Evolutionary conservation across 2,888 invertebrate species (phyloP).

Genomic region (Nemotelus pantherinus): DNA sequence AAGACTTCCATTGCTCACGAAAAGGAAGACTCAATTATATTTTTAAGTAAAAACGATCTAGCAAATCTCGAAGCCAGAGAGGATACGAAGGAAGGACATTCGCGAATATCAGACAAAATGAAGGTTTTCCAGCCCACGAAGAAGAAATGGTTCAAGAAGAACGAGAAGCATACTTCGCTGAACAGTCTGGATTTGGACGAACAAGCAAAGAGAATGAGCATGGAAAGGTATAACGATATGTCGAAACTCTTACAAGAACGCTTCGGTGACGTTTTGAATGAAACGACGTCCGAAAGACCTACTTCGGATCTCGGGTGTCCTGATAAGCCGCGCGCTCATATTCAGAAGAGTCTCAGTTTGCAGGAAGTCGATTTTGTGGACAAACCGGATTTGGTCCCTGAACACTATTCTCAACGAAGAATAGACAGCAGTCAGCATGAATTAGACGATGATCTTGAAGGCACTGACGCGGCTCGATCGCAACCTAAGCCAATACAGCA

Average conservation of each 20-base stretch:
- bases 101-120: conserved; percentile 61
- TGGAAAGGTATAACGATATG: conserved; percentile 78
- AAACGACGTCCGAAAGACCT: conserved; percentile 33
- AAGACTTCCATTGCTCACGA: conserved; percentile 66
- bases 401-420: conserved; percentile 34
- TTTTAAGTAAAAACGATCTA: conserved; percentile 73
- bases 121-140: conserved; percentile 67
- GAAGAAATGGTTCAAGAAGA: conserved; percentile 73
- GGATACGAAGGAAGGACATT: conserved; percentile 37
- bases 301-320: conserved; percentile 54
- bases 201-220: conserved; percentile 74
- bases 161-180: conserved; percentile 57
- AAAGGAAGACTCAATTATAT: conserved; percentile 74
- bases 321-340: conserved; percentile 56
- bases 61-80: conserved; percentile 69
- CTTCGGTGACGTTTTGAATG: conserved; percentile 66
- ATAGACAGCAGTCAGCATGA: conserved; percentile 17
- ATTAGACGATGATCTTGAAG: conserved; percentile 26
- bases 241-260: conserved; percentile 75
- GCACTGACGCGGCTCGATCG: conserved; percentile 13
- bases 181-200: conserved; percentile 67
- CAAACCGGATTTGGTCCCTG: conserved; percentile 58
- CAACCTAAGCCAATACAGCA: conserved; percentile 5
- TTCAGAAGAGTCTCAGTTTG: conserved; percentile 63
- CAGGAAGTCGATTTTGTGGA: conserved; percentile 63